Evolutionary conservation across 2,888 invertebrate species (phyloP), one percentile per base, ranked within the genome.

Genomic region (Drosophila glabriapex): DNA sequence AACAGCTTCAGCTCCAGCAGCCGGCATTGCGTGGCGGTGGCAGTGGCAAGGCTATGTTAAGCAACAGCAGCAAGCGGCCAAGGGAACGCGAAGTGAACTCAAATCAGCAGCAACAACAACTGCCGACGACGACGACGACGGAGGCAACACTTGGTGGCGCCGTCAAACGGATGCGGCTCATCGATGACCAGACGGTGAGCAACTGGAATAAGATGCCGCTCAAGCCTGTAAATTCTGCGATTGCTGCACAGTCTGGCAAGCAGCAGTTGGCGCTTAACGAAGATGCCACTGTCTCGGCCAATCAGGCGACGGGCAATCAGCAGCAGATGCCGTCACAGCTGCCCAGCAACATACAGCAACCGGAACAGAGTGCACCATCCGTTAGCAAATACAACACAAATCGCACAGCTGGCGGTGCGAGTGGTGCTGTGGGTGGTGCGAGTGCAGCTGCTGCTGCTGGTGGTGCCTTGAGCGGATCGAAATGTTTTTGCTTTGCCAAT

Each of bases 401-500:
- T 76, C 86, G 91, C 0, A 83, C 82, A 70, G 46, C 81, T 50
- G 76, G 62, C 54, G 59, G 70, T 37, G 52, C 9, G 22, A 46
- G 63, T 52, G 58, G 35, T 10, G 59, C 16, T 14, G 31, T 7
- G 12, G 19, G 28, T 9, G 19, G n/a, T 53, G 35, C 16, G 37
- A 37, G 29, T 14, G 33, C 9, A 4, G 43, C 16, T 28, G 50
- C 25, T 28, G 29, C 39, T 16, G 55, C 33, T 9, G 25, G 28
- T 9, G 19, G n/a, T 53, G 35, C 22, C 46, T 37, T 14, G 28
- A 72, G 55, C 50, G 65, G 49, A 5, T 52, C 85, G 19, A 94
- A 94, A 83, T 97, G 97, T 93, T 94, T 94, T 66, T 97, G 97
- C 93, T 95, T 94, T 88, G 96, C 95, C 19, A 95, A 95, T 92